Evolutionary conservation across 2,113 vertebrate species (phyloP).

Genomic region (Pseudolaguvia tuberculata): DNA sequence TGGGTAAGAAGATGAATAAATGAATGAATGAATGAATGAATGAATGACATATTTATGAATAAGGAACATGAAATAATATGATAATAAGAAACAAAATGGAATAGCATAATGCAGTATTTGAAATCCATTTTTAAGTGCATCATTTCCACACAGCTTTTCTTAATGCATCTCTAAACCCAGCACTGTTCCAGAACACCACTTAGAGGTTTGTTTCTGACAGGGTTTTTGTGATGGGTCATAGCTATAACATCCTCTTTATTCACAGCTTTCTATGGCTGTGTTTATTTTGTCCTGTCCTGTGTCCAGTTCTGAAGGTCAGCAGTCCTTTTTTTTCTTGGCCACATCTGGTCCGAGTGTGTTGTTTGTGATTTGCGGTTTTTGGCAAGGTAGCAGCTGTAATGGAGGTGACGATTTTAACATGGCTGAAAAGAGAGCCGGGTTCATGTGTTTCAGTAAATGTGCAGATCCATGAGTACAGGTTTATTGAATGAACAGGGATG

Average conservation of each 20-base stretch:
- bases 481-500: constrained; percentile 50
- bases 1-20: no score
- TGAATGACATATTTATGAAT: neutral
- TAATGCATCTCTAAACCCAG: neutral
- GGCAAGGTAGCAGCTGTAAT: constrained; percentile 79
- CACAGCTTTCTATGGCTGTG: constrained; percentile 82
- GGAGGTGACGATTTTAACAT: constrained; percentile 71
- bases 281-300: constrained; percentile 83
- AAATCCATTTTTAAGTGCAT: neutral
- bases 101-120: neutral
- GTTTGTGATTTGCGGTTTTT: constrained; percentile 82
- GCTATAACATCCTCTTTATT: constrained; percentile 78
- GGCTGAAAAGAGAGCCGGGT: constrained; percentile 79
- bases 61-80: neutral
- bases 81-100: neutral
- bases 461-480: constrained; percentile 11
- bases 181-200: constrained; percentile 69
- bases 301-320: constrained; percentile 82
- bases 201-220: constrained; percentile 69
- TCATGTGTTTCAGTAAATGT: constrained; percentile 72
- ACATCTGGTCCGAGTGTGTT: constrained; percentile 85
- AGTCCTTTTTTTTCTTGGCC: constrained; percentile 70
- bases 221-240: constrained; percentile 65
- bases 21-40: no score
- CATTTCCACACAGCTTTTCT: neutral